phyloP scores from a whole-genome alignment of 2,888 invertebrate genomes.

The Odiellus spinosus region DNA sequence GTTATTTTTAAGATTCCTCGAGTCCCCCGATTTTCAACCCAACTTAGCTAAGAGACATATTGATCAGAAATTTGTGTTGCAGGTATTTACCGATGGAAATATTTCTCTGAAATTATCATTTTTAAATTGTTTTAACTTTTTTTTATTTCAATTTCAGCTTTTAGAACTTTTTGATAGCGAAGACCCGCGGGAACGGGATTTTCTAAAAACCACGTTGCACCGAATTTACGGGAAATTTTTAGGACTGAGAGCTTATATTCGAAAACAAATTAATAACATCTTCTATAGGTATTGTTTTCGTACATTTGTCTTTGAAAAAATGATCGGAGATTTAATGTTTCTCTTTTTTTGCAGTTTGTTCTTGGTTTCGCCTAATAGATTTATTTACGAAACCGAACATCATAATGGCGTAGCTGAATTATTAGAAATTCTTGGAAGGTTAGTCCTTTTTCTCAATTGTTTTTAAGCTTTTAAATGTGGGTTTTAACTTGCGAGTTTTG shows the following conservation, averaged over 20 bases:
- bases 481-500: no score
- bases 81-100: no score
- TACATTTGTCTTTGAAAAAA: background rate
- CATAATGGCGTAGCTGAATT: conserved; percentile 95
- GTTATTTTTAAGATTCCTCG: conserved; percentile 55
- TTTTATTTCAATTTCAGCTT: conserved; percentile 39
- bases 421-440: conserved; percentile 85
- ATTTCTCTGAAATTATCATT: no score
- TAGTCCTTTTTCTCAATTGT: no score
- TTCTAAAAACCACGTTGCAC: conserved; percentile 92
- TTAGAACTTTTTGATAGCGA: conserved; percentile 93
- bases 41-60: conserved; percentile 80
- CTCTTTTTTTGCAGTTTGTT: conserved; percentile 4
- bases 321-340: background rate
- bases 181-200: conserved; percentile 88
- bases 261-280: conserved; percentile 96
- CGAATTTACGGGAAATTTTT: conserved; percentile 96
- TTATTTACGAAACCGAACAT: conserved; percentile 97
- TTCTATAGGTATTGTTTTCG: conserved; percentile 52
- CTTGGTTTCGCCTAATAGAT: conserved; percentile 41
- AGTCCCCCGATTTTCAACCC: conserved; percentile 84
- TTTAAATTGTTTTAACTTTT: conserved; percentile 2
- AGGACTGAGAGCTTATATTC: conserved; percentile 84
- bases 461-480: no score
- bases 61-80: conserved; percentile 86